These are phyloP conservation scores for Pseudomyrmex dendroicus DNA, from an alignment of 1,140 invertebrate species.

Conservation along the genomic window DNA sequence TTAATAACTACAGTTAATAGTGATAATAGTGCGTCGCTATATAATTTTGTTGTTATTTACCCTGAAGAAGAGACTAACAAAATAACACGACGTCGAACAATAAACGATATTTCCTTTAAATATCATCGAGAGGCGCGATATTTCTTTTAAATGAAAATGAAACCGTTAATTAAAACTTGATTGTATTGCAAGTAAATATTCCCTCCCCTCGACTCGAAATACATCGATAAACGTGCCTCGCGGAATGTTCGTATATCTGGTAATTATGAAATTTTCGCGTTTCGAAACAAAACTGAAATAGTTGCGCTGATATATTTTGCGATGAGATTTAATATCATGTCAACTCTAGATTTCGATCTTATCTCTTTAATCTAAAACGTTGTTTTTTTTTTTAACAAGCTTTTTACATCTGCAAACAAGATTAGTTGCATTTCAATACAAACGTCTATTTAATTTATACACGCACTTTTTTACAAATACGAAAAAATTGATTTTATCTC, in stretches of 20 bases:
- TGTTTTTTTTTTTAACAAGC: background rate
- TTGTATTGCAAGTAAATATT: slow-evolving; percentile 27
- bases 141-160: slow-evolving; percentile 19
- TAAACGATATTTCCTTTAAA: slow-evolving; percentile 2
- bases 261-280: background rate
- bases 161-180: slow-evolving; percentile 9
- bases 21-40: slow-evolving; percentile 29
- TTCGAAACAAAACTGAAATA: background rate
- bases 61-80: no score
- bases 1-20: slow-evolving; percentile 52
- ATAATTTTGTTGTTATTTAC: slow-evolving; percentile 47
- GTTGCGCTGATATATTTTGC: no score
- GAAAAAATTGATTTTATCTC: slow-evolving; percentile 40
- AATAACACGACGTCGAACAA: no score
- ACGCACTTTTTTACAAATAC: slow-evolving; percentile 7
- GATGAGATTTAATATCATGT: no score
- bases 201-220: background rate
- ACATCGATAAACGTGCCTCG: slow-evolving; percentile 6
- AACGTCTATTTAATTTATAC: background rate
- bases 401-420: slow-evolving; percentile 1
- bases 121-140: no score
- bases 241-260: background rate
- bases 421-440: background rate
- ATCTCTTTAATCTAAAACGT: background rate
- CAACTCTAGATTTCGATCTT: background rate